Evolutionary conservation across 2,888 invertebrate genomes (phyloP).

Genomic region (Ditylenchus weischeri): DNA sequence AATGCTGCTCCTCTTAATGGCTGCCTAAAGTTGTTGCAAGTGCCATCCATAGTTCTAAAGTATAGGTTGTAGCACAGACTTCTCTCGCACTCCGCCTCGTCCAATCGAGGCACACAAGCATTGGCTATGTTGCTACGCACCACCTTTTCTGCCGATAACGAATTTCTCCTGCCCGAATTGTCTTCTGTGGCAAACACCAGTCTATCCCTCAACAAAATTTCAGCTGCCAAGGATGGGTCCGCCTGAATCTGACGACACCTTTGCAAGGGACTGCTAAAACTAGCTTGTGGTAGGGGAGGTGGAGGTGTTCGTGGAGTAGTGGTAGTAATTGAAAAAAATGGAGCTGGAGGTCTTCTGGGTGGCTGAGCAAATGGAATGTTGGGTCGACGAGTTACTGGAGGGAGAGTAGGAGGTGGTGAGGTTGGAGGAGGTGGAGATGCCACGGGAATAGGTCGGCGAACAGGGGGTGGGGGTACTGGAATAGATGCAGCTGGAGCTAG

Average conservation of each 20-base stretch:
- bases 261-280: conserved; percentile 34
- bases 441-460: neutral
- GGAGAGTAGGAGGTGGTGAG: conserved; percentile 4
- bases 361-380: neutral
- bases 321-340: conserved; percentile 9
- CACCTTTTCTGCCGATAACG: conserved; percentile 40
- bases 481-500: neutral
- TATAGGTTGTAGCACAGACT: conserved; percentile 68
- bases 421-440: conserved; percentile 1
- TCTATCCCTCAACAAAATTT: conserved; percentile 49
- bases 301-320: conserved; percentile 6
- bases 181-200: conserved; percentile 46
- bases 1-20: conserved; percentile 89
- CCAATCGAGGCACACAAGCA: conserved; percentile 56
- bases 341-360: conserved; percentile 8
- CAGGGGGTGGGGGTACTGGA: neutral
- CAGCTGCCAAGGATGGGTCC: conserved; percentile 51
- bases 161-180: conserved; percentile 34
- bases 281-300: conserved; percentile 15
- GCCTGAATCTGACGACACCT: conserved; percentile 48
- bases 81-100: conserved; percentile 55
- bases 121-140: conserved; percentile 54
- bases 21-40: conserved; percentile 86
- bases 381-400: conserved; percentile 10
- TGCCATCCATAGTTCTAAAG: conserved; percentile 82